Base-by-base conservation (phyloP, 2,113 vertebrate species). In the Trachemys scripta region DNA sequence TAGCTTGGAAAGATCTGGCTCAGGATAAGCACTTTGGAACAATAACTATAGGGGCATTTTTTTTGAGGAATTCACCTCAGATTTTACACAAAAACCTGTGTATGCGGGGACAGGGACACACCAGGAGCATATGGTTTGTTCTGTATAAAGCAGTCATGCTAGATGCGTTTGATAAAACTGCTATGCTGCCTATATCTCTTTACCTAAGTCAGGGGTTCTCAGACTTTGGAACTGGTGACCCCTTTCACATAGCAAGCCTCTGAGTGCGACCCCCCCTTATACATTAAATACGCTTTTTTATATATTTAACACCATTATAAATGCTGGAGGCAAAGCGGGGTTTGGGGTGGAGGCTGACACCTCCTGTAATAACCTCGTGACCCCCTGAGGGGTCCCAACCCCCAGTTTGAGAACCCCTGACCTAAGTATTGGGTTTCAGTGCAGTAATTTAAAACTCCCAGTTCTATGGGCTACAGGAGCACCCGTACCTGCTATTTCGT, bases 51-150 rank as follows among this genome's bases (percentile, higher is more conserved):
- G 65, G 35, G 13, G 3, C 13, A 25, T 45, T 8, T 54, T 54
- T 54, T n/a, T 4, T 0, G 85, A 94, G 79, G 91, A 87, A 90
- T 89, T 94, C 82, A 90, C 57, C n/a, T 91, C 85, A 87, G 87
- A 31, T 17, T 54, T 85, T 88, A 83, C 49, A 16, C 8, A 0
- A 38, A 50, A 87, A 62, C 29, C 51, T 62, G 0, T 79, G 57
- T 51, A 27, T 78, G 80, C 81, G 69, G 90, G 72, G 92, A 90
- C 80, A 42, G 45, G 53, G 89, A 92, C 84, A 57, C 10, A 42
- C 62, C 78, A 31, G 65, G 29, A 96, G 27, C 87, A 85, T 79
- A 57, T 91, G 87, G 84, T 81, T 79, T 83, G 50, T 42, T 88
- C 45, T 51, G 14, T 82, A 65, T 47, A 79, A 50, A 91, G 53